phyloP scores from a whole-genome alignment of 2,113 vertebrate genomes.

The Callocephalon fimbriatum region DNA sequence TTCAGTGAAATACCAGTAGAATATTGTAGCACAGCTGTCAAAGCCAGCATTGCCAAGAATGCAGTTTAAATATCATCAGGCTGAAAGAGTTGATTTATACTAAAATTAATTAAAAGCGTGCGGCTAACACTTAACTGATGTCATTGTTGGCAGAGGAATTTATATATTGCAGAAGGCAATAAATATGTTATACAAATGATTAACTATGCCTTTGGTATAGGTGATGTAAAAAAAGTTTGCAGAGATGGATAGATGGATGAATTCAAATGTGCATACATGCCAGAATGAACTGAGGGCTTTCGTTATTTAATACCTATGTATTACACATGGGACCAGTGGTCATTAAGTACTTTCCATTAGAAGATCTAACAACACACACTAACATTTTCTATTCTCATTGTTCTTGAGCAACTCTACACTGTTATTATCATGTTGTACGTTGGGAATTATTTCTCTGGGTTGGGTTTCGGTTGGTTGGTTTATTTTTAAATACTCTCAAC shows the following conservation, averaged over 20 bases:
- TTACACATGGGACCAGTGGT: constrained; percentile 7
- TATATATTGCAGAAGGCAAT: neutral
- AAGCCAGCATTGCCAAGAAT: neutral
- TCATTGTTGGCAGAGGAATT: constrained; percentile 23
- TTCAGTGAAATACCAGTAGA: constrained; percentile 1
- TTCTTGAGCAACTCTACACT: neutral
- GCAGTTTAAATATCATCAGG: constrained; percentile 16
- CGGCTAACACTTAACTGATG: constrained; percentile 14
- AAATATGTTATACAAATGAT: neutral
- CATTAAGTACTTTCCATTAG: constrained; percentile 27
- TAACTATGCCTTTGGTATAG: neutral
- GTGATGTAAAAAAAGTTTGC: neutral
- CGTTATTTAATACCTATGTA: neutral
- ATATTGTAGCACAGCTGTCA: neutral
- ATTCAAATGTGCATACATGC: neutral
- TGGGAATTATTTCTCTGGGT: neutral
- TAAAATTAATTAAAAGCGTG: constrained; percentile 19
- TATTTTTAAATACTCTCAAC: neutral
- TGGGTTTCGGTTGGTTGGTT: neutral
- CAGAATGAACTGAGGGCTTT: neutral
- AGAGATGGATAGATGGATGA: neutral
- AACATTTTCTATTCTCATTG: neutral
- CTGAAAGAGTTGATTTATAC: neutral
- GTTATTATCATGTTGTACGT: neutral
- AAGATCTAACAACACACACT: neutral